Conservation (phyloP, 2,888 invertebrate genomes). For the Xestia ashworthii region DNA sequence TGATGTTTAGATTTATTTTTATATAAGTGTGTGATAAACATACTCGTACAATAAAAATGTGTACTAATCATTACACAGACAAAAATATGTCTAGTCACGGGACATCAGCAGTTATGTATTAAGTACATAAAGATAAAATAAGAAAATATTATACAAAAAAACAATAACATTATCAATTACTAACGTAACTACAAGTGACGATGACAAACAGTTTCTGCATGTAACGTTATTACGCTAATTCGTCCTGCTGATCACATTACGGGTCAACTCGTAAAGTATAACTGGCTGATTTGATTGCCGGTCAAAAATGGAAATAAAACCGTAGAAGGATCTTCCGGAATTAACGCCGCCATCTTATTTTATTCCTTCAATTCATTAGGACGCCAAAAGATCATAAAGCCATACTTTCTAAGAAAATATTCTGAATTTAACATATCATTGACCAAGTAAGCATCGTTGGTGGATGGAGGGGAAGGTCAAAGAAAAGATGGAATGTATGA, state of each 20-base stretch:
- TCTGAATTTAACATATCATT: background rate
- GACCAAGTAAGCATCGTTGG: background rate
- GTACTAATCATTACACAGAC: conserved; percentile 2
- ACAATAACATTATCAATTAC: conserved; percentile 12
- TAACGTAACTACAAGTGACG: conserved; percentile 4
- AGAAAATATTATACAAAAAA: background rate
- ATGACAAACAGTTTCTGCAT: conserved; percentile 25
- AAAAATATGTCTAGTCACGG: background rate
- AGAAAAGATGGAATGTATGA: background rate
- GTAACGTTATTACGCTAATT: background rate
- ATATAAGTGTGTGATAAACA: background rate
- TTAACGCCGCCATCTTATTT: background rate
- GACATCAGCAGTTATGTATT: conserved; percentile 14
- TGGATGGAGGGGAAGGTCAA: background rate
- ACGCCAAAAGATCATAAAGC: too few relatives aligned
- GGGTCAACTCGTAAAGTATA: background rate
- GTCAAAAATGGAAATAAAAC: background rate
- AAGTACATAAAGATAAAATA: background rate
- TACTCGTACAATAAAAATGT: background rate
- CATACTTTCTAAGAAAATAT: background rate
- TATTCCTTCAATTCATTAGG: background rate
- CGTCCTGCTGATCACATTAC: background rate
- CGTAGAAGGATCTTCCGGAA: background rate
- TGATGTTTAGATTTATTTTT: background rate
- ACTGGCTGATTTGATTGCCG: background rate